Evolutionary conservation across 2,888 invertebrate genomes (phyloP), one percentile per base, ranked within the genome.

Genomic region (Ernsta delagoae): DNA sequence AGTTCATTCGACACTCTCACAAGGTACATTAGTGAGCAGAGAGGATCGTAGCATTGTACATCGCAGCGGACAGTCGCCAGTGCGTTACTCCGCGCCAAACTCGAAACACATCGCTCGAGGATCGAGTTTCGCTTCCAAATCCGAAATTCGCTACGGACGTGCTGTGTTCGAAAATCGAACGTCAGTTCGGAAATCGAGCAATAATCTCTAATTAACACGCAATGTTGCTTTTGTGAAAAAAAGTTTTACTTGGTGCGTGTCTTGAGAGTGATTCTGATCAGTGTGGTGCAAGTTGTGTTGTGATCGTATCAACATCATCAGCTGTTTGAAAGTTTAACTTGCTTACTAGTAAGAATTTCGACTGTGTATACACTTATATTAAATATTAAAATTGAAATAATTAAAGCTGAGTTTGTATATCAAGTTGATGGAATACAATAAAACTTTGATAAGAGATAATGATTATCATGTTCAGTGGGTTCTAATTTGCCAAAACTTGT

Each of bases 11-110:
- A 6, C 12, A 60, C 43, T 3, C 12, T 31, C 36, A 59, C 43
- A 5, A 31, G 59, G 50, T 9, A 11, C 50, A 16, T 48, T 59
- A 60, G 53, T 60, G 60, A 66, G 66, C 34, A 48, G 59, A 66
- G 60, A 66, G 79, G 75, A 77, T 74, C 76, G 78, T 72, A 76
- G 79, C 78, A 75, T 48, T 59, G 74, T 71, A 73, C 75, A 75
- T 71, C 65, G 59, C 74, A 54, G 78, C 80, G 76, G 77, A 75
- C 79, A 78, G 81, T 78, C 53, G 67, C 54, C 89, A 90, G 90
- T 91, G 81, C 83, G 87, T 84, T 81, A 78, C 80, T 79, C 79
- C 83, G 86, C 87, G 87, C 89, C 89, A 88, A 83, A 87, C 85
- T 81, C 80, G 83, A 79, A 84, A 85, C 88, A 88, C 89, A 86